Percentiles rank a stretch among this genome's conserved stretches.
phyloP scores from a whole-genome alignment of 2,797 vertebrate genomes.

The Neosilurus hyrtlii region DNA sequence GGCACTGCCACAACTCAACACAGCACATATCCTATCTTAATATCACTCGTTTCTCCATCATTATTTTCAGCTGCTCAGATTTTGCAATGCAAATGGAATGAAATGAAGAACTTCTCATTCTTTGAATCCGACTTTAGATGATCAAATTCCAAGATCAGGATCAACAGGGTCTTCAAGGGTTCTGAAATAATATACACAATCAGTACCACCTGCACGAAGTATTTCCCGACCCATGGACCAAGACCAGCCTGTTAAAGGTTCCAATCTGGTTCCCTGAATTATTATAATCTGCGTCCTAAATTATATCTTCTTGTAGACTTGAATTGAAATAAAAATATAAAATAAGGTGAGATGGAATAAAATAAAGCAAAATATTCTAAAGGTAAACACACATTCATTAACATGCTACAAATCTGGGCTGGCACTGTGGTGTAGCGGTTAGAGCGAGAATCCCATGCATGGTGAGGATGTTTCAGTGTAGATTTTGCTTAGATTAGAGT shows the following conservation, averaged over 20 bases:
- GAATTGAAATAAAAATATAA: neutral
- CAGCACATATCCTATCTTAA: neutral
- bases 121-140: neutral
- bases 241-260: neutral
- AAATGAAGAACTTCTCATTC: neutral
- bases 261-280: neutral
- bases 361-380: constrained; percentile 1
- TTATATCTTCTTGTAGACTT: neutral
- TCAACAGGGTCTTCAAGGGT: neutral
- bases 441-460: too few relatives aligned
- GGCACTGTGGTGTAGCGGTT: too few relatives aligned
- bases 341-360: neutral
- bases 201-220: neutral
- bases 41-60: neutral
- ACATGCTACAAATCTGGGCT: neutral
- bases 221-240: too few relatives aligned
- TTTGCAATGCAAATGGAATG: neutral
- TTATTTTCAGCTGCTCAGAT: neutral
- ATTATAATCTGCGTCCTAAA: neutral
- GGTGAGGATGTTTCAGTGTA: too few relatives aligned
- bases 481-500: too few relatives aligned
- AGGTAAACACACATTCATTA: neutral
- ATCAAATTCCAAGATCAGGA: neutral
- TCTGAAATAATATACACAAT: neutral
- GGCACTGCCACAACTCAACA: constrained; percentile 1